Evolutionary conservation across 92 coral and sea anemone species (phyloP).

Genomic region (Parazoanthus swiftii): DNA sequence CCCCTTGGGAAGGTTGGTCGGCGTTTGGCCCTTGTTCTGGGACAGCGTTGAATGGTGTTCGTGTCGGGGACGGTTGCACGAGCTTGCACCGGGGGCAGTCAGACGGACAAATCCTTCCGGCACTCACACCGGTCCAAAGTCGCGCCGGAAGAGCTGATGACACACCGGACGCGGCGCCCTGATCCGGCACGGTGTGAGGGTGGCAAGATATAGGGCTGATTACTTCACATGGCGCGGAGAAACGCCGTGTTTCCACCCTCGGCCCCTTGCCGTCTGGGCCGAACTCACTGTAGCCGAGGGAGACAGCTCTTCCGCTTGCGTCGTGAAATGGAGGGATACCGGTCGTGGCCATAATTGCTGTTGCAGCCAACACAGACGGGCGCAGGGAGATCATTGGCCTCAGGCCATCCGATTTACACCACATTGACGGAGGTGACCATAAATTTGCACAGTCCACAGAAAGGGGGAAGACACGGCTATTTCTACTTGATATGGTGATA

Average conservation of each 20-base stretch:
- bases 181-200: too few species aligned
- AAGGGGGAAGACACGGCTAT: too few species aligned
- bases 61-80: conserved; percentile 3
- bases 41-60: background rate
- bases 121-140: background rate
- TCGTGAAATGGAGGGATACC: conserved; percentile 9
- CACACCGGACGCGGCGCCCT: background rate
- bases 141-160: background rate
- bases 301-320: conserved; percentile 11
- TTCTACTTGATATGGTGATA: too few species aligned
- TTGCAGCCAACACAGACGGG: conserved; percentile 11
- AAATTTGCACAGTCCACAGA: too few species aligned
- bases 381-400: conserved; percentile 11
- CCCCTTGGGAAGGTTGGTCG: conserved; percentile 2
- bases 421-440: too few species aligned
- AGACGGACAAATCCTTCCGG: conserved; percentile 5
- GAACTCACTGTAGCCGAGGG: conserved; percentile 11
- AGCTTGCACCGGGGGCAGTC: conserved; percentile 1
- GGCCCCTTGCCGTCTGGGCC: conserved; percentile 12
- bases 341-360: conserved; percentile 10
- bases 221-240: background rate
- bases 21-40: background rate
- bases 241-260: conserved; percentile 8
- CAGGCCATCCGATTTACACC: background rate
- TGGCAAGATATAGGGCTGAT: too few species aligned